Percentiles rank a stretch among this genome's conserved stretches.
phyloP scores from a whole-genome alignment of 2,797 vertebrate genomes.

The Dermochelys coriacea region DNA sequence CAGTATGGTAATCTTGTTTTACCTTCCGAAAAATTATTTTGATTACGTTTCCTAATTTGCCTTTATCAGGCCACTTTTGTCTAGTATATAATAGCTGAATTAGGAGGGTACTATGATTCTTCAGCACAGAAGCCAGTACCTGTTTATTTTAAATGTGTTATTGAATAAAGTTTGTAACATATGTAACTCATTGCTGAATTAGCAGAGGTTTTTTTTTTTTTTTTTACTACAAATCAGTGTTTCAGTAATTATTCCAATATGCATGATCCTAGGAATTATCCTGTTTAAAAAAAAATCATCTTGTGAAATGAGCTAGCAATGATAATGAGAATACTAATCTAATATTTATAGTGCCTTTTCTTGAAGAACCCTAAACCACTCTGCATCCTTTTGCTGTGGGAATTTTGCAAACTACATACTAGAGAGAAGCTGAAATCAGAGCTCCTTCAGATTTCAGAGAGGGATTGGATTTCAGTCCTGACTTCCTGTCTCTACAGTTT shows the following conservation, averaged over 20 bases:
- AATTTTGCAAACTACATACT: not conserved
- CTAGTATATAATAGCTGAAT: not conserved
- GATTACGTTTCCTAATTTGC: not conserved
- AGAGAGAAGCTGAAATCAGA: not conserved
- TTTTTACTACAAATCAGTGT: not conserved
- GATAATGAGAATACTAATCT: not conserved
- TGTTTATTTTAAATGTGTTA: not conserved
- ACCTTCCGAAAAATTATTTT: not conserved
- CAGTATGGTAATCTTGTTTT: not conserved
- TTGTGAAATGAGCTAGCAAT: not conserved
- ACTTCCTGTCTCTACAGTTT: not conserved
- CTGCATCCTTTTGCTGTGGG: not conserved
- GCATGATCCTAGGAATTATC: not conserved
- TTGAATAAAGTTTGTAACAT: slow-evolving; percentile 6
- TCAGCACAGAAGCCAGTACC: not conserved
- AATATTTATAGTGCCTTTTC: not conserved
- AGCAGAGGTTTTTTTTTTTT: not conserved
- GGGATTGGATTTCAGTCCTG: not conserved
- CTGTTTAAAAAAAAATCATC: not conserved
- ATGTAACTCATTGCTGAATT: not conserved
- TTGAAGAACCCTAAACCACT: not conserved
- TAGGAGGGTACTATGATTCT: not conserved
- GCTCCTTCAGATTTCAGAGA: not conserved
- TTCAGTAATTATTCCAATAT: not conserved
- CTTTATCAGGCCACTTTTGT: not conserved